Conservation (phyloP, 1,140 invertebrate species). For the Dermatophagoides farinae region DNA sequence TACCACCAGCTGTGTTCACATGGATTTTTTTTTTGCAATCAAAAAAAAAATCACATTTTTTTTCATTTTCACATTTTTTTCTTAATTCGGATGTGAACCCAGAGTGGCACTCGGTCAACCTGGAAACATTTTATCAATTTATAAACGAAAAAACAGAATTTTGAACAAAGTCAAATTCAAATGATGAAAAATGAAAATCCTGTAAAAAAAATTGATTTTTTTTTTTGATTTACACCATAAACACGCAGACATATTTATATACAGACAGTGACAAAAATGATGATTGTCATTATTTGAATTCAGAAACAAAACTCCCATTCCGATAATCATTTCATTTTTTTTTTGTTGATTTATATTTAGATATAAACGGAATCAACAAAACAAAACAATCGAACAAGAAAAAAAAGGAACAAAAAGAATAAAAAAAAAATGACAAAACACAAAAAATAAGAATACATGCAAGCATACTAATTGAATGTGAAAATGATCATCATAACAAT, state of each 20-base stretch:
- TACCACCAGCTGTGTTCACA: constrained; percentile 11
- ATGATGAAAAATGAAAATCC: not conserved
- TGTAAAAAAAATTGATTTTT: not conserved
- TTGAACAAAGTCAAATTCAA: not conserved
- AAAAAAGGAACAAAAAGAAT: too few species aligned
- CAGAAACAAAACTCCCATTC: too few species aligned
- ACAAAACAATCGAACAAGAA: too few species aligned
- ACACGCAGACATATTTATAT: not conserved
- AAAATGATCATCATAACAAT: too few species aligned
- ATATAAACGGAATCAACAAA: too few species aligned
- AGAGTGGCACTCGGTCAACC: constrained; percentile 7
- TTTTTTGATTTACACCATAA: not conserved
- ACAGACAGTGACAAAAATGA: not conserved
- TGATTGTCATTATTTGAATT: too few species aligned
- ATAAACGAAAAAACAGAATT: too few species aligned
- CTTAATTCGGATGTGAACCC: not conserved
- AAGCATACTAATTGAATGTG: too few species aligned
- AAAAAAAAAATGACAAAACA: too few species aligned
- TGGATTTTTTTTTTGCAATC: not conserved
- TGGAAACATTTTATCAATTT: not conserved
- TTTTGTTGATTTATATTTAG: too few species aligned
- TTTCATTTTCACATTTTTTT: not conserved
- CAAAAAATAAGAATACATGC: too few species aligned
- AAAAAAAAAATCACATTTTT: not conserved
- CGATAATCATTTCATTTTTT: too few species aligned